Evolutionary conservation across 2,113 vertebrate genomes (phyloP).

Genomic region (Heptranchias perlo): DNA sequence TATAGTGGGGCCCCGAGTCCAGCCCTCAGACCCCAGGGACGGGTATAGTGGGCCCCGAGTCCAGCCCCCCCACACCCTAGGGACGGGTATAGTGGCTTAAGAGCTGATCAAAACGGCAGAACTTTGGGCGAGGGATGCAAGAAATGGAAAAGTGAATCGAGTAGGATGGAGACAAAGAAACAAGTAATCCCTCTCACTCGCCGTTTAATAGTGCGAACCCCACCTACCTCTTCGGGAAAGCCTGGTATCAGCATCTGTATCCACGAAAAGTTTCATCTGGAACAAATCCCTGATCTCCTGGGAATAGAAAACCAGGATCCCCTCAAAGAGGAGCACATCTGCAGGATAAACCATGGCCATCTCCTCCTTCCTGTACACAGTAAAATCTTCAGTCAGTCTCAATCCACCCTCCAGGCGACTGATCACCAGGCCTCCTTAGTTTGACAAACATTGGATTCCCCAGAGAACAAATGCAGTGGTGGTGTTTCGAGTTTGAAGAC

Average conservation of each 20-base stretch:
- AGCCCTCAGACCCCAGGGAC: too few relatives aligned
- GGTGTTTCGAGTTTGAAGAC: not conserved
- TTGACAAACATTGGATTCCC: not conserved
- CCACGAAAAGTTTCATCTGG: constrained; percentile 40
- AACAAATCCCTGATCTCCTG: constrained; percentile 39
- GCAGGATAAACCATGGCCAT: constrained; percentile 37
- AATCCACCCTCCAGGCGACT: not conserved
- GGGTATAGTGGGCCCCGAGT: too few relatives aligned
- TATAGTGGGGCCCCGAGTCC: too few relatives aligned
- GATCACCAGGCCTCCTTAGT: not conserved
- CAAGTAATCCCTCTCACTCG: not conserved
- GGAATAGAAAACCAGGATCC: constrained; percentile 38
- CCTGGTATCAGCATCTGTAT: constrained; percentile 38
- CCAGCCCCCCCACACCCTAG: too few relatives aligned
- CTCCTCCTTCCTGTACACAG: not conserved
- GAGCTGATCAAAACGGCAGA: not conserved
- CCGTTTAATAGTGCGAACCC: not conserved
- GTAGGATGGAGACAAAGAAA: not conserved
- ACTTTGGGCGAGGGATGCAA: not conserved
- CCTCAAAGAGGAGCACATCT: constrained; percentile 39
- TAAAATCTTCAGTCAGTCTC: not conserved
- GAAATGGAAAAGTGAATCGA: not conserved
- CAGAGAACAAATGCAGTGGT: not conserved
- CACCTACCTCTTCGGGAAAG: constrained; percentile 37
- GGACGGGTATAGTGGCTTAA: too few relatives aligned